Conservation (phyloP, 1,140 invertebrate genomes). For the Tetramorium alpestre region DNA sequence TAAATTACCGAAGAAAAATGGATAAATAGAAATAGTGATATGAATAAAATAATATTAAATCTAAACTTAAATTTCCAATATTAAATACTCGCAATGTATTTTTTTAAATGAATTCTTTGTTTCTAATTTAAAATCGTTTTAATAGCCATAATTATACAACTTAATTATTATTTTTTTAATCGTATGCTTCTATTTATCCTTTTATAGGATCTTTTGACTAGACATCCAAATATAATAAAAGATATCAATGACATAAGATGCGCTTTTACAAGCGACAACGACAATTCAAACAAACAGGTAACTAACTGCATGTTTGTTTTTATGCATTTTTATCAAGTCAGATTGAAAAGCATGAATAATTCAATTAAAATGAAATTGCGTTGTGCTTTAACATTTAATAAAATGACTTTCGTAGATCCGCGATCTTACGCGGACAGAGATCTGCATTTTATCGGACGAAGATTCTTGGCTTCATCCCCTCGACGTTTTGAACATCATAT, state of each 20-base stretch:
- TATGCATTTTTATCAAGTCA: neutral
- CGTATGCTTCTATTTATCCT: neutral
- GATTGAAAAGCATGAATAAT: slow-evolving; percentile 18
- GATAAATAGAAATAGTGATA: neutral
- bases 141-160: neutral
- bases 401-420: slow-evolving; percentile 86
- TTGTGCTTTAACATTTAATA: slow-evolving; percentile 12
- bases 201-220: slow-evolving; percentile 88
- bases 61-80: neutral
- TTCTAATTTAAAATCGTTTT: neutral
- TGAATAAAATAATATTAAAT: neutral
- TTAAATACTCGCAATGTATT: neutral
- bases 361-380: neutral
- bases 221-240: slow-evolving; percentile 89
- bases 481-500: slow-evolving; percentile 90
- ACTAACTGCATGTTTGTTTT: neutral
- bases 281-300: slow-evolving; percentile 88
- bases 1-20: neutral
- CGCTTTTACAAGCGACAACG: slow-evolving; percentile 85
- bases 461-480: slow-evolving; percentile 87
- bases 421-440: slow-evolving; percentile 88
- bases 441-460: slow-evolving; percentile 87
- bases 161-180: slow-evolving; percentile 10
- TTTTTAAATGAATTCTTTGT: neutral
- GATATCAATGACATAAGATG: slow-evolving; percentile 90